Percentiles rank a stretch among this genome's conserved stretches.
These are phyloP conservation scores for Dendronephthya gigantea DNA, from an alignment of 64 coral and sea anemone species.

Conservation along the genomic window DNA sequence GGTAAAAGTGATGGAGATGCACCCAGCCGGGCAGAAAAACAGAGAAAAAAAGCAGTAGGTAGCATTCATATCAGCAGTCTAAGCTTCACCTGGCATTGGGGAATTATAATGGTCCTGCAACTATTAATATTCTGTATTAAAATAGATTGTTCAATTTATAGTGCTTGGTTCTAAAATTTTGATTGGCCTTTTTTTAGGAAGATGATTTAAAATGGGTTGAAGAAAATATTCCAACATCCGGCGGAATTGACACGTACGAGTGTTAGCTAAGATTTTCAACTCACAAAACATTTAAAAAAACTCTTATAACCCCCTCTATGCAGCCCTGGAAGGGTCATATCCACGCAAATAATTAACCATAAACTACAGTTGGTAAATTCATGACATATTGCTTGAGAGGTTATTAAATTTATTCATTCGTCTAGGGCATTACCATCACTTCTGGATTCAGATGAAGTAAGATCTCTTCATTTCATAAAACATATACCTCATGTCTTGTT, in stretches of 20 bases:
- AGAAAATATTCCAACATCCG: conserved; percentile 85
- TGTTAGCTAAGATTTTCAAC: background rate
- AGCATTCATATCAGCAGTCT: too few species aligned
- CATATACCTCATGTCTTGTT: background rate
- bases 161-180: background rate
- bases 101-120: too few species aligned
- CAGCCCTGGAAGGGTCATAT: too few species aligned
- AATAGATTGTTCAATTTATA: too few species aligned
- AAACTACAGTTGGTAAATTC: too few species aligned
- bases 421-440: conserved; percentile 87
- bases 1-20: conserved; percentile 47
- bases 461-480: conserved; percentile 6
- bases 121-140: too few species aligned
- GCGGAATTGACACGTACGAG: conserved; percentile 65
- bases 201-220: conserved; percentile 99
- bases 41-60: conserved; percentile 66
- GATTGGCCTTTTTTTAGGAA: conserved; percentile 37
- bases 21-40: conserved; percentile 49
- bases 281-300: too few species aligned
- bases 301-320: too few species aligned
- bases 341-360: too few species aligned
- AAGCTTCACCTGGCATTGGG: too few species aligned
- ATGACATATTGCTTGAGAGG: too few species aligned
- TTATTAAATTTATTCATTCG: background rate
- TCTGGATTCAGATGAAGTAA: conserved; percentile 93